phyloP scores from a whole-genome alignment of 1,140 invertebrate genomes.

The Drosophila mojavensis region DNA sequence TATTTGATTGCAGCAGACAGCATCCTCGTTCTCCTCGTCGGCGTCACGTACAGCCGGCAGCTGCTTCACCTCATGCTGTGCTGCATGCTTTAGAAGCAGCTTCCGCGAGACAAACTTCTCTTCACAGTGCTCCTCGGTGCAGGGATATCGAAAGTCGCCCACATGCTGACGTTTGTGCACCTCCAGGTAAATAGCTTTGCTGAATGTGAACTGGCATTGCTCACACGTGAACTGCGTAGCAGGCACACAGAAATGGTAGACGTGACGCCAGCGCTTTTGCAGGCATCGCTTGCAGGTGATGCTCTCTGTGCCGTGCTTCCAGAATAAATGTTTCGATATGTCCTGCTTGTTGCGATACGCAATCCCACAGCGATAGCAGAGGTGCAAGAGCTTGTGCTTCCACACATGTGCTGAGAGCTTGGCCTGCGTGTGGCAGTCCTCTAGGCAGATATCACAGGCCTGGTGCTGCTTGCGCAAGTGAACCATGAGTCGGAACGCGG shows the following conservation, averaged over 20 bases:
- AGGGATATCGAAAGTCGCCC: conserved; percentile 89
- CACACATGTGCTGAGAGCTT: conserved; percentile 92
- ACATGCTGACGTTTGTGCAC: conserved; percentile 92
- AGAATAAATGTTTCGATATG: conserved; percentile 94
- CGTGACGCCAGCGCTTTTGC: conserved; percentile 95
- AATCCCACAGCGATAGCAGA: conserved; percentile 93
- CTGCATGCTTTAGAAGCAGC: conserved; percentile 88
- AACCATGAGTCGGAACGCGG: conserved; percentile 93
- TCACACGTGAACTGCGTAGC: conserved; percentile 91
- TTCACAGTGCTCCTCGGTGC: conserved; percentile 88
- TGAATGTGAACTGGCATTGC: conserved; percentile 90
- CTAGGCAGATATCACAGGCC: conserved; percentile 93
- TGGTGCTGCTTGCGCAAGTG: conserved; percentile 92
- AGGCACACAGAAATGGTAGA: conserved; percentile 94
- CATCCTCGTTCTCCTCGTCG: conserved; percentile 22
- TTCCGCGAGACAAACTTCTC: conserved; percentile 93
- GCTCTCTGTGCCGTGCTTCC: conserved; percentile 95
- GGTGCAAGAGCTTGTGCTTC: conserved; percentile 94
- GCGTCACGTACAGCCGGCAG: conserved; percentile 21
- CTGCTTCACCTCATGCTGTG: conserved; percentile 78
- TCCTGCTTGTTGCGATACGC: conserved; percentile 93
- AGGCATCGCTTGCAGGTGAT: conserved; percentile 92
- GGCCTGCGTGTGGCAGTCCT: conserved; percentile 89
- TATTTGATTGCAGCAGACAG: neutral
- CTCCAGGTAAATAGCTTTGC: conserved; percentile 90